Evolutionary conservation across 2,888 invertebrate genomes (phyloP).

Genomic region (Keiferia lycopersicella): DNA sequence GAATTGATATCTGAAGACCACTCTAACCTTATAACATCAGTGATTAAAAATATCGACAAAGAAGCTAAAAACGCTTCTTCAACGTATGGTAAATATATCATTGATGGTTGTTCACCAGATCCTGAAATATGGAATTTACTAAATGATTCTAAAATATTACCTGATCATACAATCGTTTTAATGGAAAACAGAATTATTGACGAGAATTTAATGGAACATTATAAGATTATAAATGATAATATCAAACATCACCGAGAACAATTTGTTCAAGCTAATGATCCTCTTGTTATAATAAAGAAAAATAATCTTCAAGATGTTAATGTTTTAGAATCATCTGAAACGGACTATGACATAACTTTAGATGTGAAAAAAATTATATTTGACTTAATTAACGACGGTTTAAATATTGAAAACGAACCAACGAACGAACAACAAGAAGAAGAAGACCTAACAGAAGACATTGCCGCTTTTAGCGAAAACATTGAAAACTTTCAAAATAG

Average conservation of each 20-base stretch:
- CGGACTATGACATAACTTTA: neutral
- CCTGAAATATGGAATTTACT: slow-evolving; percentile 73
- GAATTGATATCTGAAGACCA: slow-evolving; percentile 68
- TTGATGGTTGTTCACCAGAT: slow-evolving; percentile 81
- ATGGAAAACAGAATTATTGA: slow-evolving; percentile 75
- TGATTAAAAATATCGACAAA: slow-evolving; percentile 61
- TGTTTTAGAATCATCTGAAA: neutral
- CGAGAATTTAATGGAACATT: slow-evolving; percentile 53
- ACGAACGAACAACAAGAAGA: slow-evolving; percentile 30
- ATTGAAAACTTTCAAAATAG: slow-evolving; percentile 64
- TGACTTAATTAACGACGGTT: slow-evolving; percentile 38
- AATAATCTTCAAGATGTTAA: slow-evolving; percentile 10
- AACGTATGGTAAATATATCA: slow-evolving; percentile 79
- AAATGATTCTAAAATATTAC: slow-evolving; percentile 61
- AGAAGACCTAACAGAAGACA: slow-evolving; percentile 34
- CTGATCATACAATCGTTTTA: slow-evolving; percentile 80
- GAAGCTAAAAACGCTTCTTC: slow-evolving; percentile 47
- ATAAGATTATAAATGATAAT: slow-evolving; percentile 54
- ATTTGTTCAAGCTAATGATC: slow-evolving; percentile 55
- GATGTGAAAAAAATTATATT: neutral
- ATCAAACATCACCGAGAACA: slow-evolving; percentile 55
- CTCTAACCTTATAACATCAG: slow-evolving; percentile 59
- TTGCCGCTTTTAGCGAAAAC: slow-evolving; percentile 45
- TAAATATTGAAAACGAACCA: slow-evolving; percentile 29
- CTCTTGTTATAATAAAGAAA: slow-evolving; percentile 57